Evolutionary conservation across 2,888 invertebrate species (phyloP).

Genomic region (Thereva nobilitata): DNA sequence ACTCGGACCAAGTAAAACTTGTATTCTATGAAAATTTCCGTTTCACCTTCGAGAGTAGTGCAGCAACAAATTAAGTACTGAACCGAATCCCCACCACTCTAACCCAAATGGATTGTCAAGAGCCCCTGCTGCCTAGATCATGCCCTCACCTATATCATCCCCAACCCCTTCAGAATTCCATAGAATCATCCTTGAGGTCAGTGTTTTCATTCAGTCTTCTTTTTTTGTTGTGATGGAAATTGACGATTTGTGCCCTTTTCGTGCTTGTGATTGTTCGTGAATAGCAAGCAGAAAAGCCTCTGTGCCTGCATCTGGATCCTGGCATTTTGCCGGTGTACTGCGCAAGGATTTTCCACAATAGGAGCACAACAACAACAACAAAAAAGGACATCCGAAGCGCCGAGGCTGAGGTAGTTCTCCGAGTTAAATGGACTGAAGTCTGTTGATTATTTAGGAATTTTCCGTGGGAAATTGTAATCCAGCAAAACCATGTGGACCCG

Average conservation of each 20-base stretch:
- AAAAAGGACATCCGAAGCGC: neutral
- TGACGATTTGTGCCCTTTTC: constrained; percentile 36
- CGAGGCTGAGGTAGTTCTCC: constrained; percentile 17
- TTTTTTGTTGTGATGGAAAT: constrained; percentile 21
- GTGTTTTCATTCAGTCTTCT: neutral
- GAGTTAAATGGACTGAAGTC: constrained; percentile 37
- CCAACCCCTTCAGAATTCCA: neutral
- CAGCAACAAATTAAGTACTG: no score
- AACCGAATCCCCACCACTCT: no score
- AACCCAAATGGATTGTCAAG: neutral
- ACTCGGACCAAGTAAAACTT: no score
- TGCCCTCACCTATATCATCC: neutral
- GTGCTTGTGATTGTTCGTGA: constrained; percentile 9
- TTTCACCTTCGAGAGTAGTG: no score
- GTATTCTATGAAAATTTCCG: no score
- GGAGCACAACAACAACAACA: no score
- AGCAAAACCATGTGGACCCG: constrained; percentile 21
- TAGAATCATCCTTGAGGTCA: constrained; percentile 19
- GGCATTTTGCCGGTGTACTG: neutral
- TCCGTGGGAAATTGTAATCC: constrained; percentile 38
- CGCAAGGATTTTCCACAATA: no score
- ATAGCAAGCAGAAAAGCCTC: neutral
- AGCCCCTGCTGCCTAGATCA: neutral
- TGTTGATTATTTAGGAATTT: constrained; percentile 40
- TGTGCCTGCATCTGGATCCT: constrained; percentile 7